Evolutionary conservation across 2,888 invertebrate genomes (phyloP).

Genomic region (Platynereis dumerilii): DNA sequence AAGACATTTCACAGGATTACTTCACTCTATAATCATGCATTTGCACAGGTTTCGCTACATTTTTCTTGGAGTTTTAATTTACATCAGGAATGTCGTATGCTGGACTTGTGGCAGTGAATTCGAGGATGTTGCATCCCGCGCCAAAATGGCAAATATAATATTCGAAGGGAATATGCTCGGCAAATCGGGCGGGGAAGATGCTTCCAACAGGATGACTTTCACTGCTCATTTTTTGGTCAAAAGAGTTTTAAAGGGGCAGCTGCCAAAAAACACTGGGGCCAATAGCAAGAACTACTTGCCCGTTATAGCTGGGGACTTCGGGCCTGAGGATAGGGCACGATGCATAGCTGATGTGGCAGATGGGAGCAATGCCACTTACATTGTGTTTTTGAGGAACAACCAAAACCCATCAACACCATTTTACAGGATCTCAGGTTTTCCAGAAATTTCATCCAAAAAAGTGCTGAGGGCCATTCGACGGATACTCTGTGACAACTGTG

Average conservation of each 20-base stretch:
- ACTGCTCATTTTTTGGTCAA: conserved; percentile 16
- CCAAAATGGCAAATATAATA: conserved; percentile 15
- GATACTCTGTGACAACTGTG: conserved; percentile 1
- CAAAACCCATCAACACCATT: conserved; percentile 11
- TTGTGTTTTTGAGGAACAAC: conserved; percentile 12
- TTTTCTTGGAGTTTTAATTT: conserved; percentile 22
- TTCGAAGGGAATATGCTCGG: conserved; percentile 17
- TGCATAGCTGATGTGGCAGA: conserved; percentile 14
- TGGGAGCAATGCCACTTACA: background rate
- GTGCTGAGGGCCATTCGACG: background rate
- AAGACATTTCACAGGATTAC: too few relatives aligned
- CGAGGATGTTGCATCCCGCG: conserved; percentile 19
- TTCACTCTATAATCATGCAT: too few relatives aligned
- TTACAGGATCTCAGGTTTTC: conserved; percentile 22
- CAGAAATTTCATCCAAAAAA: conserved; percentile 11
- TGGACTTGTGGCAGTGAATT: conserved; percentile 12
- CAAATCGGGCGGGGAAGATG: conserved; percentile 6
- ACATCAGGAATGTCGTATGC: conserved; percentile 6
- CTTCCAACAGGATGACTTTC: background rate
- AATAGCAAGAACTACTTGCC: conserved; percentile 4
- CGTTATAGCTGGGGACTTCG: conserved; percentile 23
- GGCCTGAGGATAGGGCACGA: conserved; percentile 4
- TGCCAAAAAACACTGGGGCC: background rate
- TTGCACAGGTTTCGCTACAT: conserved; percentile 19
- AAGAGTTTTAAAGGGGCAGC: conserved; percentile 10